Evolutionary conservation across 1,140 invertebrate genomes (phyloP), one percentile per base, ranked within the genome.

Genomic region (Trichoplusia ni): DNA sequence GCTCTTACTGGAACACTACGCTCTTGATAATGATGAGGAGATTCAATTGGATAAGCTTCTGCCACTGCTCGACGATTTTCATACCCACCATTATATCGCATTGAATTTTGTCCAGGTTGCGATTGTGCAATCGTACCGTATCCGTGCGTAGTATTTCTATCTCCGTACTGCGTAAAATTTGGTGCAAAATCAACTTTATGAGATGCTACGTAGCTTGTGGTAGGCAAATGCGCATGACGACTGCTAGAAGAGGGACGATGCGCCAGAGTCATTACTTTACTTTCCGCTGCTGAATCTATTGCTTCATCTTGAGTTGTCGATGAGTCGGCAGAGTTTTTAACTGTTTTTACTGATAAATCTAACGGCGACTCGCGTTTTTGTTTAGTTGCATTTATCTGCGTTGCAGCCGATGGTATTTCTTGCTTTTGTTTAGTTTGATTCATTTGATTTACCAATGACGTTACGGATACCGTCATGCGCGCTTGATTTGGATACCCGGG

Each of bases 331-430:
- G 95, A 95, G 29, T 95, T 96, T 73, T 96, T 94, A 0, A 97
- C 94, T 0, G 96, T 97, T 79, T 96, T 97, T 27, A 97, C 95
- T 0, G 96, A 97, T 8, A 97, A 89, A 85, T 97, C 96, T 38
- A 97, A 80, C 0, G 96, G 96, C 0, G 95, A 96, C 77, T 96
- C 95, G 27, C 93, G 91, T 81, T 94, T 95, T 47, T 87, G 86
- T 76, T 89, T 84, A 40, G 79, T 82, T 71, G 69, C 69, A 53
- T 69, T 64, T 1, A 49, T 14, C 27, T 64, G 64, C 6, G 44
- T 33, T 59, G 27, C 42, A 19, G 64, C 94, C 31, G 95, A 73
- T 0, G 95, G 95, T 0, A 94, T 95, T 70, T 95, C 94, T 16
- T 92, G 90, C 75, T 93, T 94, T 42, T 79, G 80, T 64, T 81